Evolutionary conservation across 2,113 vertebrate species (phyloP).

Genomic region (Corythaeola cristata): DNA sequence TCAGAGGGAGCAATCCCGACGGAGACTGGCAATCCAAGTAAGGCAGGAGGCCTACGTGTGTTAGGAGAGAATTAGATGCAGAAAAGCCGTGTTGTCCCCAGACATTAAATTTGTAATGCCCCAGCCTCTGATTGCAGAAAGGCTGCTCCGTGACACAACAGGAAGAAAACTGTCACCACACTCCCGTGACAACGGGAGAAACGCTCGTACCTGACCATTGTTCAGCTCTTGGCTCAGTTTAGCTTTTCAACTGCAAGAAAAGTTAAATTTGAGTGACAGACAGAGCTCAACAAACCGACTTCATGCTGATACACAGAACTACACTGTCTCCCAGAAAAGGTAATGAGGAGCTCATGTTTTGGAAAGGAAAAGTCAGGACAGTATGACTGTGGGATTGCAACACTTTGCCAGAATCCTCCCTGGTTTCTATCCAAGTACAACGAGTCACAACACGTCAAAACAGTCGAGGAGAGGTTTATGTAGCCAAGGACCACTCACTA

Average conservation of each 20-base stretch:
- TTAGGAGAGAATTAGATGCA: background rate
- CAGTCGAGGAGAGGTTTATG: background rate
- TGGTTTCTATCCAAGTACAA: background rate
- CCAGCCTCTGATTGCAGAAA: background rate
- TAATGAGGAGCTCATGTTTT: background rate
- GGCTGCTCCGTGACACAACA: background rate
- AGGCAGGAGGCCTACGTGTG: background rate
- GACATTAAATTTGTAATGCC: background rate
- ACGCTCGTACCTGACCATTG: background rate
- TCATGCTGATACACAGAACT: rapidly evolving
- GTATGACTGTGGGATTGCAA: background rate
- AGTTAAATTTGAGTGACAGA: background rate
- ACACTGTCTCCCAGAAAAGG: background rate
- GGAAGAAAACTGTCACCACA: background rate
- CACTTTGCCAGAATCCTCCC: background rate
- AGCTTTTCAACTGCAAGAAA: background rate
- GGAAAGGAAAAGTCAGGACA: background rate
- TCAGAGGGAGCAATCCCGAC: background rate
- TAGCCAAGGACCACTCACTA: background rate
- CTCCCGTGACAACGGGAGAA: background rate
- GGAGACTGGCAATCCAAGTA: background rate
- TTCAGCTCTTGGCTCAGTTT: background rate
- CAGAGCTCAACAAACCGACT: background rate
- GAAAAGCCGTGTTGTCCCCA: background rate
- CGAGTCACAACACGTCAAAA: background rate